Evolutionary conservation across 2,888 invertebrate genomes (phyloP), one percentile per base, ranked within the genome.

Genomic region (Rotaria sp.): DNA sequence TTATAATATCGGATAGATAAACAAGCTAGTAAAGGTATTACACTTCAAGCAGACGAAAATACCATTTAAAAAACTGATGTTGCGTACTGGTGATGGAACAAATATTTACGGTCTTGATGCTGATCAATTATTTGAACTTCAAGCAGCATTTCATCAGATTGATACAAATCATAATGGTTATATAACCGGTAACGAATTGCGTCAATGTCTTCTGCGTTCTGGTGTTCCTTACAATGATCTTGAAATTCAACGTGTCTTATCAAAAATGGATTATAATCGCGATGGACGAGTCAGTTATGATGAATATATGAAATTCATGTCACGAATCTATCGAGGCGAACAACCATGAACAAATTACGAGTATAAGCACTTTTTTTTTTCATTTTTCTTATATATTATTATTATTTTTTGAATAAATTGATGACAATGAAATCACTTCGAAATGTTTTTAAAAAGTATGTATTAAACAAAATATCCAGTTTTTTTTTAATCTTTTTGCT

Each of bases 211-310:
- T 13, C 41, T 26, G 1, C 75, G 75, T 45, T 24, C 21, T 24
- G 7, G 30, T 26, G 26, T 75, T 11, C 7, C 26, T 26, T 41
- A 13, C 10, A 10, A 4, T 7, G 30, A 45, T 24, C 21, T 21
- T 26, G 75, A 75, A 13, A 26, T 75, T 75, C 41, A 75, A 26
- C 75, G 75, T 41, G 30, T 75, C 0, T 18, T 75, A 24, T 21
- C 41, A 30, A 5, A 45, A 24, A 75, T 75, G 75, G 75, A 75
- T 45, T 75, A 41, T 5, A 75, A 75, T 41, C 75, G 18, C 2
- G 75, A 75, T n/a, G 75, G 75, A 26, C 26, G 41, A 75, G 75
- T 75, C 38, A 75, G 41, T 41, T 75, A 75, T 45, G 75, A 75
- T 41, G 75, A 75, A 75, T 75, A 75, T 26, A 75, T 75, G 75